Base-by-base conservation (phyloP, 2,888 invertebrate species). In the Apodemia duryi region DNA sequence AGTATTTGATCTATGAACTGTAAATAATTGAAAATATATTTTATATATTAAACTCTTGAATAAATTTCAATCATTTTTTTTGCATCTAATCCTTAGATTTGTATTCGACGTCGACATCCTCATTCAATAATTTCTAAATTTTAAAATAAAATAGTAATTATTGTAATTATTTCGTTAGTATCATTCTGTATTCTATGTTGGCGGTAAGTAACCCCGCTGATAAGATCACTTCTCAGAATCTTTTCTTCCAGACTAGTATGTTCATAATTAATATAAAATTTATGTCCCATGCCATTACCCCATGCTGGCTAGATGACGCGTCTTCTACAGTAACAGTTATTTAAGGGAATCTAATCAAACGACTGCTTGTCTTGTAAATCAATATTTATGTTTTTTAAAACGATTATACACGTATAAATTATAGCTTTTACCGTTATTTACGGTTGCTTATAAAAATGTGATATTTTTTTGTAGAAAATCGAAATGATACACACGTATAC, bases 271-370 rank as follows among this genome's bases (percentile, higher is more conserved):
- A 51, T 52, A 52, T 28, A 28, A 52, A 52, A 52, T 52, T 28
- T 21, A 52, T 52, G 52, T 52, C 28, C 52, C 52, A 52, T 5
- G 52, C n/a, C 52, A 52, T 52, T 28, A 28, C 52, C 52, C 52
- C 52, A 52, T 52, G 52, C 52, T 52, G 52, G 52, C 7, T 52
- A 28, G 52, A 52, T 21, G 9, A 52, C 21, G 52, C 21, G 7
- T 28, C 52, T 28, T 52, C 52, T 21, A n/a, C 21, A 52, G 21
- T 52, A 52, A 52, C 52, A 10, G 52, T 9, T 21, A 6, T 52
- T 52, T 52, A 28, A 6, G 52, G 52, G 52, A 52, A 52, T 52
- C 52, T 52, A 52, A 52, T 52, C 52, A 52, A 52, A 28, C 21
- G 38, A 52, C 21, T 21, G 28, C 21, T 21, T n/a, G 28, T 21